A percentile compares a stretch with the other conserved stretches of the same genome.
Conservation (phyloP, 2,113 vertebrate species). For the Muscicapa adusta region DNA sequence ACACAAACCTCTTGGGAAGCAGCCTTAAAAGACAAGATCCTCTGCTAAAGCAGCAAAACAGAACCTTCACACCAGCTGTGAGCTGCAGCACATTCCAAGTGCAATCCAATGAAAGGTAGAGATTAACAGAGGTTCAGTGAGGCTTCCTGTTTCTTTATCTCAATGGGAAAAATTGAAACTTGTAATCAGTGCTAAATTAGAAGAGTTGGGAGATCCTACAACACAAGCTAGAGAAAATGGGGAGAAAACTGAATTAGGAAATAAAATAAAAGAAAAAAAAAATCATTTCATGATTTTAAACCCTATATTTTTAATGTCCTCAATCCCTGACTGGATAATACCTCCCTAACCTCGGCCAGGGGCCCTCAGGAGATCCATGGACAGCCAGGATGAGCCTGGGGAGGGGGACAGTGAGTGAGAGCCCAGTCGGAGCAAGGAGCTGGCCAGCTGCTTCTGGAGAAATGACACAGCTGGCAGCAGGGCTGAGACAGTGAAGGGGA, state of each 20-base stretch:
- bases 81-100: background rate
- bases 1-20: background rate
- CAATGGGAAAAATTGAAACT: background rate
- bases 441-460: background rate
- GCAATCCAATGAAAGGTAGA: background rate
- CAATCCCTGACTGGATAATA: background rate
- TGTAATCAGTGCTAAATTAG: constrained; percentile 31
- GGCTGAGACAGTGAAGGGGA: background rate
- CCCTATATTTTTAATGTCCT: background rate
- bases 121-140: background rate
- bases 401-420: rapidly evolving
- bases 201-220: background rate
- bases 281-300: background rate
- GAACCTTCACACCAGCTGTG: background rate
- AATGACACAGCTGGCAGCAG: background rate
- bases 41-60: background rate
- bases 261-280: background rate
- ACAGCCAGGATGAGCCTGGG: background rate
- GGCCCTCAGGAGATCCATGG: background rate
- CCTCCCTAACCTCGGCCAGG: background rate
- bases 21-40: background rate
- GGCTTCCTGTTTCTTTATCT: background rate
- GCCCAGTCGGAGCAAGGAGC: background rate
- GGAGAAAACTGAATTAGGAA: background rate
- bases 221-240: background rate